These are phyloP conservation scores for Anagrus nilaparvatae DNA, from an alignment of 1,140 invertebrate genomes.

Conservation along the genomic window DNA sequence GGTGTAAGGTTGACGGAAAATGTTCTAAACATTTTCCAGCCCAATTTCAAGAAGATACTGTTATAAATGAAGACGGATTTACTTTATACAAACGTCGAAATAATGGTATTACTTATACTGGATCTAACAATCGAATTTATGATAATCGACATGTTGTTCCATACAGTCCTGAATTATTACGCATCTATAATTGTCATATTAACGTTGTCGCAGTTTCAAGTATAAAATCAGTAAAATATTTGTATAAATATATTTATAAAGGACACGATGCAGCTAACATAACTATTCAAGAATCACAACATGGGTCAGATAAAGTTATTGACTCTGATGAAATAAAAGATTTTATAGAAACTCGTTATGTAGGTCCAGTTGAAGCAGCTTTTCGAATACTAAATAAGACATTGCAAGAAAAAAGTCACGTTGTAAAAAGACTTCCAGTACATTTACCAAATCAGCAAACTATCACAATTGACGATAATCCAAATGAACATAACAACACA, in stretches of 20 bases:
- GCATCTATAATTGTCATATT: constrained; percentile 11
- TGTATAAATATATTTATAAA: constrained; percentile 16
- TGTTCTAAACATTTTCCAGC: constrained; percentile 16
- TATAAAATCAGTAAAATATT: constrained; percentile 15
- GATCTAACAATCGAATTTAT: neutral
- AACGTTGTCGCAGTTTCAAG: constrained; percentile 13
- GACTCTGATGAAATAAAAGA: constrained; percentile 15
- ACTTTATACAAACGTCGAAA: constrained; percentile 10
- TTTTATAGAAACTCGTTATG: constrained; percentile 14
- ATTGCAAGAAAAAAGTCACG: constrained; percentile 11
- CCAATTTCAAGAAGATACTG: constrained; percentile 11
- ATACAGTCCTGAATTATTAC: constrained; percentile 8
- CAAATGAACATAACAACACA: neutral
- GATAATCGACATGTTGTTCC: constrained; percentile 2
- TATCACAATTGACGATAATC: constrained; percentile 1
- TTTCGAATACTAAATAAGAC: neutral
- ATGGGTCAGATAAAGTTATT: neutral
- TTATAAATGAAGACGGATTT: constrained; percentile 16
- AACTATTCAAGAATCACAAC: constrained; percentile 6
- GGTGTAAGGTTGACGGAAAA: constrained; percentile 12
- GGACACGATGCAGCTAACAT: constrained; percentile 10
- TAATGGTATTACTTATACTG: neutral
- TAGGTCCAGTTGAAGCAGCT: too few species aligned
- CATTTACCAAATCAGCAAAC: constrained; percentile 9
- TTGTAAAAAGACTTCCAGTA: constrained; percentile 6